A percentile compares a stretch with the other conserved stretches of the same genome.
phyloP scores from a whole-genome alignment of 2,113 vertebrate species.

The Odocoileus virginianus region DNA sequence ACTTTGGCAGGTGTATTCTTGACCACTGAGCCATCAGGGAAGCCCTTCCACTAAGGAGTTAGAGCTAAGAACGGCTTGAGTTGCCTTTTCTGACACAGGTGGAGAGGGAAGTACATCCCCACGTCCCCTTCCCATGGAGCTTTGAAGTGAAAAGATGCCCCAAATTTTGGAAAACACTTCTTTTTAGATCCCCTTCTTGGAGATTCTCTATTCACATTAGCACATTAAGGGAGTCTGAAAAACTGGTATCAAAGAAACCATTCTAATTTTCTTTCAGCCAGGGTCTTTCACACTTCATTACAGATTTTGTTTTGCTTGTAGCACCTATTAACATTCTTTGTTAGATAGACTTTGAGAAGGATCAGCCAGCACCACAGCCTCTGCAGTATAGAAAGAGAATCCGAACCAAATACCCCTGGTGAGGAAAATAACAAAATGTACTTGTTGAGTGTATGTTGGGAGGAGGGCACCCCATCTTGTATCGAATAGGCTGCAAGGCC shows the following conservation, averaged over 20 bases:
- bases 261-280: not conserved
- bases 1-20: not conserved
- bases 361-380: not conserved
- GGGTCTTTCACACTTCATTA: not conserved
- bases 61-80: not conserved
- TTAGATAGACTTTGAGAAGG: not conserved
- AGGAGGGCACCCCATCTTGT: not conserved
- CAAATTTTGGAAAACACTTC: not conserved
- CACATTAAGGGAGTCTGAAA: not conserved
- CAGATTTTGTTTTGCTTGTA: not conserved
- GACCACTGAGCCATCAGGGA: not conserved
- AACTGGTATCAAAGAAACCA: not conserved
- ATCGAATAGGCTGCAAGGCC: not conserved
- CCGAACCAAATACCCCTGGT: not conserved
- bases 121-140: not conserved
- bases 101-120: not conserved
- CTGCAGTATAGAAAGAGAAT: not conserved
- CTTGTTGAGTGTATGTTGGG: not conserved
- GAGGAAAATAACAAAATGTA: not conserved
- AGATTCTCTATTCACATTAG: not conserved
- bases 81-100: not conserved
- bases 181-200: not conserved
- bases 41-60: not conserved
- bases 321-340: not conserved
- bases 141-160: not conserved